phyloP scores from a whole-genome alignment of 2,113 vertebrate species.

The Zootoca vivipara region DNA sequence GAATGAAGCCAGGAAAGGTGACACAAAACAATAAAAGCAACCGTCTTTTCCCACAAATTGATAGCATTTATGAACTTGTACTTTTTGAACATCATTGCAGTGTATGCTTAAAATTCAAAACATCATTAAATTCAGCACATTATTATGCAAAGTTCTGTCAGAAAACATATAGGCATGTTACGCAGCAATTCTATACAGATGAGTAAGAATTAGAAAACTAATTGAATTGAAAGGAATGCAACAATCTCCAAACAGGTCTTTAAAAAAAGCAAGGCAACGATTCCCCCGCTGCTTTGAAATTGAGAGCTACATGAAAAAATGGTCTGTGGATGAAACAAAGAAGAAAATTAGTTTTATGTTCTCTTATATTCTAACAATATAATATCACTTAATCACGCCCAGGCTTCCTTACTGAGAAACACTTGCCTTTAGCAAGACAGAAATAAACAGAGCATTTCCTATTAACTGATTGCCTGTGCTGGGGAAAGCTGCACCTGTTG shows the following conservation, averaged over 20 bases:
- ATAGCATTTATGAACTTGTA: neutral
- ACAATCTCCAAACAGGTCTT: too few species aligned
- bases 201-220: neutral
- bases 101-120: accelerated
- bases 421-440: neutral
- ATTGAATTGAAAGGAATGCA: neutral
- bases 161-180: neutral
- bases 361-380: neutral
- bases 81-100: neutral
- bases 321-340: constrained; percentile 50
- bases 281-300: neutral
- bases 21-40: neutral
- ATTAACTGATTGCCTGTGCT: neutral
- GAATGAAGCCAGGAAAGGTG: neutral
- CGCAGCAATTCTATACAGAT: neutral
- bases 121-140: neutral
- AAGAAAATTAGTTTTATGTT: neutral
- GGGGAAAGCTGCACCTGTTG: neutral
- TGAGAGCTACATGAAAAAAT: neutral
- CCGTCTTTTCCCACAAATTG: neutral
- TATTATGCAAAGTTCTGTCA: neutral
- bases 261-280: neutral
- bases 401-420: neutral
- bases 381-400: neutral
- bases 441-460: neutral